Percentiles rank a stretch among this genome's conserved stretches.
These are phyloP conservation scores for Aleiodes testaceus DNA, from an alignment of 2,888 invertebrate species.

Conservation along the genomic window DNA sequence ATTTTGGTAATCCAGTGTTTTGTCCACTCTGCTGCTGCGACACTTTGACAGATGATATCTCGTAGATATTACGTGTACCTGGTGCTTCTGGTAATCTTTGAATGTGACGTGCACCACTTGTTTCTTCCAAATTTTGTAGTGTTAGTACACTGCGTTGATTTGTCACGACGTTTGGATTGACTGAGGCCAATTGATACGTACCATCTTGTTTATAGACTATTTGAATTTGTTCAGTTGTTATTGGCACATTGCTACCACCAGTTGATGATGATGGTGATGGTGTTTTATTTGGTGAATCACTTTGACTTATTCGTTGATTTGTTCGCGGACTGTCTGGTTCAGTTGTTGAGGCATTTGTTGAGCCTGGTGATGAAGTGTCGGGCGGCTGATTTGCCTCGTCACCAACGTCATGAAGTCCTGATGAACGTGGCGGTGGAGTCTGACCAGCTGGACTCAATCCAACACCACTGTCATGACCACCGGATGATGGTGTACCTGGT, in stretches of 20 bases:
- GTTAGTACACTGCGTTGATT: conserved; percentile 63
- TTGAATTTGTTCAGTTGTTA: conserved; percentile 64
- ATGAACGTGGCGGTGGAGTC: conserved; percentile 67
- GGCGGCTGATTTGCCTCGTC: conserved; percentile 69
- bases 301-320: conserved; percentile 55
- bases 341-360: conserved; percentile 58
- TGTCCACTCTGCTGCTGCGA: conserved; percentile 53
- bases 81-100: conserved; percentile 54
- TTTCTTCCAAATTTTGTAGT: conserved; percentile 65
- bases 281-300: conserved; percentile 67
- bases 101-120: conserved; percentile 54
- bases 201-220: conserved; percentile 69
- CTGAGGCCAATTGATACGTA: conserved; percentile 65
- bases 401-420: conserved; percentile 67
- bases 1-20: conserved; percentile 79
- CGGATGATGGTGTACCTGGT: conserved; percentile 69
- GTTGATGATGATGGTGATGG: conserved; percentile 58
- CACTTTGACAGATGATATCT: conserved; percentile 57
- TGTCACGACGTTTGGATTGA: conserved; percentile 60
- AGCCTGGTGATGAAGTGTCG: conserved; percentile 63
- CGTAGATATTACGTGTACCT: conserved; percentile 59
- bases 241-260: conserved; percentile 57
- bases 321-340: conserved; percentile 62
- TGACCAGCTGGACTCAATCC: conserved; percentile 71
- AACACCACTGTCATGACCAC: conserved; percentile 70